Evolutionary conservation across 2,888 invertebrate genomes (phyloP).

Genomic region (Cosmorhoe ocellata): DNA sequence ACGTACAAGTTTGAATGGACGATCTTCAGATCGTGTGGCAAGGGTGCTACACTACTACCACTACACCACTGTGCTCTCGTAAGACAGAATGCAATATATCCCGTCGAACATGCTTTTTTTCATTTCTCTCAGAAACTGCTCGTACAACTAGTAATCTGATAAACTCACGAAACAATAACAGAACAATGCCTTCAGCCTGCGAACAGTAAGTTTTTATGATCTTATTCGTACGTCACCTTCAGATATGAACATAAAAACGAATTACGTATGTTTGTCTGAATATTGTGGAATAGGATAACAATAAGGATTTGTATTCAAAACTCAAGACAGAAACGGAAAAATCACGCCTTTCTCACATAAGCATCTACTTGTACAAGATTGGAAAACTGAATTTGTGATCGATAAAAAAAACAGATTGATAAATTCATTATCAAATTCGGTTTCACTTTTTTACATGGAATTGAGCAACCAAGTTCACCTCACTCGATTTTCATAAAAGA

Average conservation of each 20-base stretch:
- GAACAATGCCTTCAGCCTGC: conserved; percentile 10
- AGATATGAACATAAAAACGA: conserved; percentile 23
- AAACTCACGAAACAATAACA: conserved; percentile 21
- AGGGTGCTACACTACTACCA: too few relatives aligned
- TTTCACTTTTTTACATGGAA: background rate
- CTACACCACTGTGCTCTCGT: too few relatives aligned
- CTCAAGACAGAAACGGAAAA: background rate
- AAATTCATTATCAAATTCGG: background rate
- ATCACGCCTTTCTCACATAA: background rate
- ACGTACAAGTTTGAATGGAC: too few relatives aligned
- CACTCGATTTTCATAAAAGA: conserved; percentile 16
- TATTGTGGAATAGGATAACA: conserved; percentile 5
- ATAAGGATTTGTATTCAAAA: conserved; percentile 4
- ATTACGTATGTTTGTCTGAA: conserved; percentile 7
- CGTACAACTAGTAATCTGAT: conserved; percentile 14
- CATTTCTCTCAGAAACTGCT: conserved; percentile 2
- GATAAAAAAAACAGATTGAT: background rate
- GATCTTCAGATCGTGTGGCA: too few relatives aligned
- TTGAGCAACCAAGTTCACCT: conserved; percentile 1
- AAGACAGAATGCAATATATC: too few relatives aligned
- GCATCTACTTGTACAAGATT: conserved; percentile 3
- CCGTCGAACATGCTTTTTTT: conserved; percentile 10
- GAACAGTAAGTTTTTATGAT: conserved; percentile 27
- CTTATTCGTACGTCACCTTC: conserved; percentile 20
- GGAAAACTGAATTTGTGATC: background rate